phyloP scores from a whole-genome alignment of 1,140 invertebrate species.

The Sweltsa coloradensis region DNA sequence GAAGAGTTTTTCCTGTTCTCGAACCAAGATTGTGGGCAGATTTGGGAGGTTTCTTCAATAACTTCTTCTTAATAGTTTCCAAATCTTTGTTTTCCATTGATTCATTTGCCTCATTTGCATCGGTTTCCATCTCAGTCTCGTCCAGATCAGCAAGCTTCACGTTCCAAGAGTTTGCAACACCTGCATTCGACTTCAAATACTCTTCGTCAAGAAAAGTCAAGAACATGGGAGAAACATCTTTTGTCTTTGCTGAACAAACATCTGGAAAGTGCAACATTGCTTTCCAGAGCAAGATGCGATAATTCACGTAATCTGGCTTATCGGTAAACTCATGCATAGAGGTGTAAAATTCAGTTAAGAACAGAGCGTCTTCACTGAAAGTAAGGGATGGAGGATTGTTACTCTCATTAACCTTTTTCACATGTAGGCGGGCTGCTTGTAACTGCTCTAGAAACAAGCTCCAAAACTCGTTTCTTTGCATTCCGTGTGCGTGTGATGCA shows the following conservation, averaged over 20 bases:
- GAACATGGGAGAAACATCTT: slow-evolving; percentile 62
- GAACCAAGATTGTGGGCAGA: neutral
- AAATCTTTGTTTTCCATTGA: slow-evolving; percentile 21
- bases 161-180: slow-evolving; percentile 32
- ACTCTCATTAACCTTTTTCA: slow-evolving; percentile 23
- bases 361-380: slow-evolving; percentile 8
- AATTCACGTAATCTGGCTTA: slow-evolving; percentile 58
- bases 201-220: slow-evolving; percentile 59
- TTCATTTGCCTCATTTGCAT: slow-evolving; percentile 10
- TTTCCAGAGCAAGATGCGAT: slow-evolving; percentile 68
- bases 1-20: slow-evolving; percentile 31
- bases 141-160: slow-evolving; percentile 30
- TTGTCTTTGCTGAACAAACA: slow-evolving; percentile 63
- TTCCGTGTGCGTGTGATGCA: slow-evolving; percentile 49
- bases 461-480: slow-evolving; percentile 65
- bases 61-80: neutral
- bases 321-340: slow-evolving; percentile 28
- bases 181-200: slow-evolving; percentile 35
- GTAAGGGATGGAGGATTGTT: neutral
- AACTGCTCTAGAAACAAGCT: slow-evolving; percentile 52
- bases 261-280: slow-evolving; percentile 57
- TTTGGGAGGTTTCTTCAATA: neutral
- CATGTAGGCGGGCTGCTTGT: slow-evolving; percentile 31
- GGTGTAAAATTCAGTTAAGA: slow-evolving; percentile 18
- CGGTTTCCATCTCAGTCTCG: slow-evolving; percentile 12